These are phyloP conservation scores for Ciconia boyciana DNA, from an alignment of 2,113 vertebrate species.

Conservation along the genomic window DNA sequence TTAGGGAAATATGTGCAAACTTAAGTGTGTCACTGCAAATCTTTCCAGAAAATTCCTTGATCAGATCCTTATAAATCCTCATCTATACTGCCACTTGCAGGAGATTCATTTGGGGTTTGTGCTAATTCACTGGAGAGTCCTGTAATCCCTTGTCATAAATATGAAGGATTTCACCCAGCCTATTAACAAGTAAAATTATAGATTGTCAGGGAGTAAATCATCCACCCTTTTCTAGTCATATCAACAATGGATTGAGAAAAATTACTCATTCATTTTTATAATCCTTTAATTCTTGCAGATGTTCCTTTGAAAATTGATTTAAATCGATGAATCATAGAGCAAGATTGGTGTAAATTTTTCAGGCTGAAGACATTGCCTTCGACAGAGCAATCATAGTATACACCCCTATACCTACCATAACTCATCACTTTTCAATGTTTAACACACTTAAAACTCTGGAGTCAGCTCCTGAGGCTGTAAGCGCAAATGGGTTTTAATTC, in stretches of 20 bases:
- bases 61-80: conserved; percentile 2
- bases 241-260: conserved; percentile 27
- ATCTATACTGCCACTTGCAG: not conserved
- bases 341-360: not conserved
- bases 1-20: not conserved
- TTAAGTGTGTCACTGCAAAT: not conserved
- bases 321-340: not conserved
- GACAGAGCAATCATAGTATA: not conserved
- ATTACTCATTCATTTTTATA: conserved; percentile 38
- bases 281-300: conserved; percentile 46
- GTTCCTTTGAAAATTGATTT: conserved; percentile 34
- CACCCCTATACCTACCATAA: not conserved
- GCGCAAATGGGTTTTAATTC: not conserved
- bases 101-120: not conserved
- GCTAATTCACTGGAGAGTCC: conserved; percentile 3
- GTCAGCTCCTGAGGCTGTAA: not conserved
- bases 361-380: not conserved
- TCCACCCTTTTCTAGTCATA: not conserved
- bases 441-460: not conserved
- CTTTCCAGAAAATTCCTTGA: conserved; percentile 6
- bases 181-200: conserved; percentile 32
- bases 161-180: conserved; percentile 13
- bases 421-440: not conserved
- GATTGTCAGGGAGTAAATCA: conserved; percentile 29
- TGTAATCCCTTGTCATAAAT: conserved; percentile 34